phyloP scores from a whole-genome alignment of 2,888 invertebrate genomes.

The Sesia bembeciformis region DNA sequence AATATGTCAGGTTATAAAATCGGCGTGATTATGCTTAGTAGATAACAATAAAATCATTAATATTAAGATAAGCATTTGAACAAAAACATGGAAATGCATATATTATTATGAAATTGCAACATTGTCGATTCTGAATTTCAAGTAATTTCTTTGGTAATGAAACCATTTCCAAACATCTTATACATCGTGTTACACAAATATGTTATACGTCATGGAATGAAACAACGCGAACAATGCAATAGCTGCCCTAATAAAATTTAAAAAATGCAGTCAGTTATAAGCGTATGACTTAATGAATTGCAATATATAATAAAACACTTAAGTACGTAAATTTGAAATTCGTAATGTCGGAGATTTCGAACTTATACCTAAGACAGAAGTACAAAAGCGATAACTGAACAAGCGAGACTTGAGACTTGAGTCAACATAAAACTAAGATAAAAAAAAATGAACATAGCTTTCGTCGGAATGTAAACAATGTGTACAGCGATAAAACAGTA shows the following conservation, averaged over 20 bases:
- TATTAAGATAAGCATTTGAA: neutral
- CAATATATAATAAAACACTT: conserved; percentile 26
- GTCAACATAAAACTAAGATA: conserved; percentile 60
- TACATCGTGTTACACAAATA: conserved; percentile 38
- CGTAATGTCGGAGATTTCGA: conserved; percentile 51
- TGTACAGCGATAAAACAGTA: conserved; percentile 61
- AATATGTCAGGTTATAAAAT: conserved; percentile 46
- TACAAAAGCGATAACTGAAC: conserved; percentile 56
- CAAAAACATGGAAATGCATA: no score
- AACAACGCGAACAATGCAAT: conserved; percentile 50
- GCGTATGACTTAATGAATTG: conserved; percentile 48
- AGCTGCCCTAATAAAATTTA: conserved; percentile 61
- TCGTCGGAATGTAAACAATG: conserved; percentile 70
- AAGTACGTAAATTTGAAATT: conserved; percentile 66
- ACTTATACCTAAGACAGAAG: conserved; percentile 46
- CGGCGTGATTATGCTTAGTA: conserved; percentile 58
- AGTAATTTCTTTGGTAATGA: conserved; percentile 61
- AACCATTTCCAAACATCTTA: conserved; percentile 46
- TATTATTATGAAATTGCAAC: conserved; percentile 21
- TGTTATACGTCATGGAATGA: conserved; percentile 56
- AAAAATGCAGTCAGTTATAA: conserved; percentile 67
- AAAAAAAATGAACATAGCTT: conserved; percentile 69
- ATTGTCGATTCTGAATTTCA: conserved; percentile 18
- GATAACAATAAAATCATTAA: conserved; percentile 35
- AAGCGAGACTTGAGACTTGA: conserved; percentile 41